These are phyloP conservation scores for Apocrypta bakeri DNA, from an alignment of 1,140 invertebrate genomes.

Conservation along the genomic window DNA sequence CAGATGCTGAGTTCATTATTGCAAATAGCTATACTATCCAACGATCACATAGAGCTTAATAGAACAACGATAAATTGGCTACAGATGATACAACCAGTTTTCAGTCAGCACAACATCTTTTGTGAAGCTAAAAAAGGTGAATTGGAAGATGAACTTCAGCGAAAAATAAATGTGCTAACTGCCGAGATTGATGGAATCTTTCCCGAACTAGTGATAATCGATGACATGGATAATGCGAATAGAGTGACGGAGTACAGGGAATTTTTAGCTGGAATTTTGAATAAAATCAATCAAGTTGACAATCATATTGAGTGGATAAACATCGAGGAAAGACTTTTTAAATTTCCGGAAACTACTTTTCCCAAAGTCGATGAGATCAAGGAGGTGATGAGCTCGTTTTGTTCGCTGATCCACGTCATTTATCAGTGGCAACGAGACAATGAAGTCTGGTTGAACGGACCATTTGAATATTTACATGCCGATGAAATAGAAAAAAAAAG, in stretches of 20 bases:
- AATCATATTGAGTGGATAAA: slow-evolving; percentile 78
- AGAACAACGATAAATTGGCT: slow-evolving; percentile 73
- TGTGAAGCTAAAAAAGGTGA: slow-evolving; percentile 79
- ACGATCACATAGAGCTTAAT: slow-evolving; percentile 71
- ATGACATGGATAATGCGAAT: slow-evolving; percentile 71
- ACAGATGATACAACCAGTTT: slow-evolving; percentile 71
- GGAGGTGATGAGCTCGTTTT: slow-evolving; percentile 70
- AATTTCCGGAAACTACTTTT: slow-evolving; percentile 80
- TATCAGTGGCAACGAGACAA: slow-evolving; percentile 79
- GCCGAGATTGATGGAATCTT: slow-evolving; percentile 76
- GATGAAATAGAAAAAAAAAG: slow-evolving; percentile 73
- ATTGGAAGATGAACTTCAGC: slow-evolving; percentile 78
- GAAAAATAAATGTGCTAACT: slow-evolving; percentile 76
- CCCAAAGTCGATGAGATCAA: slow-evolving; percentile 77
- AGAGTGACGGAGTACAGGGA: slow-evolving; percentile 68
- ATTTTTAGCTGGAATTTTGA: slow-evolving; percentile 76
- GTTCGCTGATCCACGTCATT: slow-evolving; percentile 70
- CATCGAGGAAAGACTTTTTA: slow-evolving; percentile 82
- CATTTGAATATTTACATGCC: slow-evolving; percentile 79
- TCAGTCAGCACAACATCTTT: slow-evolving; percentile 73
- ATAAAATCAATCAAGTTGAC: slow-evolving; percentile 75
- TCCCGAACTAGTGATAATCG: slow-evolving; percentile 71
- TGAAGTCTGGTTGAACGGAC: slow-evolving; percentile 82
- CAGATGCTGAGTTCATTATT: slow-evolving; percentile 67
- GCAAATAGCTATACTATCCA: slow-evolving; percentile 68